These are phyloP conservation scores for Sarcophilus harrisii DNA, from an alignment of 2,797 vertebrate species.

Conservation along the genomic window DNA sequence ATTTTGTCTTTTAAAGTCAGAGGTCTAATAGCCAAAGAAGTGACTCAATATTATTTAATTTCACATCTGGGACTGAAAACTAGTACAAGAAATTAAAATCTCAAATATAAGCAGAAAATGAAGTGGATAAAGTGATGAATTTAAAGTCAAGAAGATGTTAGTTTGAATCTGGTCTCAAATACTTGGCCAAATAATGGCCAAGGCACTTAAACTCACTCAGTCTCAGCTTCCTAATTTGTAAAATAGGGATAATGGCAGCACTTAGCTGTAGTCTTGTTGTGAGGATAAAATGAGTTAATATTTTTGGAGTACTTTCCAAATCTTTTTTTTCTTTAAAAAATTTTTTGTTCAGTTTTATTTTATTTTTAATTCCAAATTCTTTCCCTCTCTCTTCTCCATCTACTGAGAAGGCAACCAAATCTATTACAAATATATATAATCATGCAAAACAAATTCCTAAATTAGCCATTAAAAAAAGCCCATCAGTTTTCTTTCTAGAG, in stretches of 20 bases:
- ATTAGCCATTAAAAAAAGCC: background rate
- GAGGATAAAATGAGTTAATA: background rate
- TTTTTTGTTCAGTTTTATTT: background rate
- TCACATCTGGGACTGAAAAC: background rate
- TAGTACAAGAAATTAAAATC: background rate
- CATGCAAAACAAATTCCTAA: background rate
- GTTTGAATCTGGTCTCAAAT: background rate
- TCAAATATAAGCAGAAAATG: background rate
- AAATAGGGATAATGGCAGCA: background rate
- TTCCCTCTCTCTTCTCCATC: background rate
- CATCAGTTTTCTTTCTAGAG: background rate
- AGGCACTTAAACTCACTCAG: background rate
- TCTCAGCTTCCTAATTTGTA: background rate
- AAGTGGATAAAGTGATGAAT: background rate
- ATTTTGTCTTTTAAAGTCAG: background rate
- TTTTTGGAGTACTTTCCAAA: background rate
- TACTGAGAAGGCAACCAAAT: background rate
- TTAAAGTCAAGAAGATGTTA: background rate
- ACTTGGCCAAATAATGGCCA: background rate
- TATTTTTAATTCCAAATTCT: background rate
- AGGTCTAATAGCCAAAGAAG: fast-evolving
- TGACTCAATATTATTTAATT: background rate
- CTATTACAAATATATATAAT: background rate
- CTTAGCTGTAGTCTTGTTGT: background rate
- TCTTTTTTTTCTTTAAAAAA: background rate